These are phyloP conservation scores for Sinelater perroti DNA, from an alignment of 2,888 invertebrate species.

Conservation along the genomic window DNA sequence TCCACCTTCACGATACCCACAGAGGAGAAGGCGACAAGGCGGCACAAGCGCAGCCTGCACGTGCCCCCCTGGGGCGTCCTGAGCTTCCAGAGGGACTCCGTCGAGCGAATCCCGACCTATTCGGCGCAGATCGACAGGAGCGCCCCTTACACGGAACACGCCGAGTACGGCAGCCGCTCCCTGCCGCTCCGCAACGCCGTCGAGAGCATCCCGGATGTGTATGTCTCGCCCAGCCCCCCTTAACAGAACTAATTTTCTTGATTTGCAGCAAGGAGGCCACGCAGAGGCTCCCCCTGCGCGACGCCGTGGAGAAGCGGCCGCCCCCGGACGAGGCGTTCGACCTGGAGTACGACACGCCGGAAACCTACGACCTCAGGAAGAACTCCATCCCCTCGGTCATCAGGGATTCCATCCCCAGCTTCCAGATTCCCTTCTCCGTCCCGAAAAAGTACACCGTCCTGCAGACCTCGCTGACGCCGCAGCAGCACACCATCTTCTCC, in stretches of 20 bases:
- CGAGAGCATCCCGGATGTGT: slow-evolving; percentile 72
- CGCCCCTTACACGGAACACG: slow-evolving; percentile 46
- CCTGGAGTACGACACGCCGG: slow-evolving; percentile 22
- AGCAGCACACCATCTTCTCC: slow-evolving; percentile 14
- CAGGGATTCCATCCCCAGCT: neutral
- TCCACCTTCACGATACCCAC: no score
- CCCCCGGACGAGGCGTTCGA: slow-evolving; percentile 56
- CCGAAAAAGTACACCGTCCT: slow-evolving; percentile 45
- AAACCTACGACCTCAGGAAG: slow-evolving; percentile 15
- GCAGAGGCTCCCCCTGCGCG: slow-evolving; percentile 70
- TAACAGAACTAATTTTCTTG: slow-evolving; percentile 38
- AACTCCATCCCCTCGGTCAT: slow-evolving; percentile 6
- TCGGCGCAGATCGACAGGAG: slow-evolving; percentile 41
- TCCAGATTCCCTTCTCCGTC: slow-evolving; percentile 11
- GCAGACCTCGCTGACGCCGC: slow-evolving; percentile 44
- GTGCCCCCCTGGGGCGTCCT: slow-evolving; percentile 51
- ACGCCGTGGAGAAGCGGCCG: slow-evolving; percentile 74
- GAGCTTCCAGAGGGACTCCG: slow-evolving; percentile 60
- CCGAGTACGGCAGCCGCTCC: slow-evolving; percentile 59
- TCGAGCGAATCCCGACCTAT: slow-evolving; percentile 58
- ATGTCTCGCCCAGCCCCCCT: slow-evolving; percentile 40
- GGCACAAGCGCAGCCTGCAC: slow-evolving; percentile 47
- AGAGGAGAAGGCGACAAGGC: slow-evolving; percentile 46
- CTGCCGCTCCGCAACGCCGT: slow-evolving; percentile 79
- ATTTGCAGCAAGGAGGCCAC: slow-evolving; percentile 57